These are phyloP conservation scores for Peromyscus maniculatus DNA, from an alignment of 2,113 vertebrate genomes.

Conservation along the genomic window DNA sequence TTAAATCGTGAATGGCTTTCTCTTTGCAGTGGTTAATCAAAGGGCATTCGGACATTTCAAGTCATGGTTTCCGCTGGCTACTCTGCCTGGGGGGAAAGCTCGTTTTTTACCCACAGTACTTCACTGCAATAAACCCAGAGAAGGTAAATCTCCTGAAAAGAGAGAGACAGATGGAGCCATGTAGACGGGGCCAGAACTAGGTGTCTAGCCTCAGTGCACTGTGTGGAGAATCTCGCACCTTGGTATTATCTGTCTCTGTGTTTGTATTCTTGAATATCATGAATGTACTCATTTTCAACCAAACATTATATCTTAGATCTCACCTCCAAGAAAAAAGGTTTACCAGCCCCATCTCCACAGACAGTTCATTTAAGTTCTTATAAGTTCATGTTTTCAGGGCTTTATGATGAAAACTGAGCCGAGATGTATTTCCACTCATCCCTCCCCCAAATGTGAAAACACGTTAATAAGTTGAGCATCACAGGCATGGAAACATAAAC, in stretches of 20 bases:
- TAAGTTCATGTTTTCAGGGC: neutral
- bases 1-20: neutral
- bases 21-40: slow-evolving; percentile 1
- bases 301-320: neutral
- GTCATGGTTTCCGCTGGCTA: neutral
- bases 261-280: neutral
- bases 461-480: neutral
- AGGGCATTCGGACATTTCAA: neutral
- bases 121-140: neutral
- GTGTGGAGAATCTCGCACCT: neutral
- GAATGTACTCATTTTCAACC: slow-evolving; percentile 2
- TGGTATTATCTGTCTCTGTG: neutral
- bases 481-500: neutral
- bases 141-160: neutral
- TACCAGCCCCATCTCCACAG: neutral
- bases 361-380: neutral
- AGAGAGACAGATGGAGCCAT: neutral
- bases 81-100: neutral
- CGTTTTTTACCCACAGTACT: neutral
- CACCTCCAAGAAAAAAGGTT: neutral
- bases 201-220: neutral
- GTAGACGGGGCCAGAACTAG: neutral
- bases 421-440: neutral
- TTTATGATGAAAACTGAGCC: neutral
- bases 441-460: neutral